Conservation (phyloP, 35 echinoderm and acorn worm genomes). For the Heliocidaris erythrogramma region DNA sequence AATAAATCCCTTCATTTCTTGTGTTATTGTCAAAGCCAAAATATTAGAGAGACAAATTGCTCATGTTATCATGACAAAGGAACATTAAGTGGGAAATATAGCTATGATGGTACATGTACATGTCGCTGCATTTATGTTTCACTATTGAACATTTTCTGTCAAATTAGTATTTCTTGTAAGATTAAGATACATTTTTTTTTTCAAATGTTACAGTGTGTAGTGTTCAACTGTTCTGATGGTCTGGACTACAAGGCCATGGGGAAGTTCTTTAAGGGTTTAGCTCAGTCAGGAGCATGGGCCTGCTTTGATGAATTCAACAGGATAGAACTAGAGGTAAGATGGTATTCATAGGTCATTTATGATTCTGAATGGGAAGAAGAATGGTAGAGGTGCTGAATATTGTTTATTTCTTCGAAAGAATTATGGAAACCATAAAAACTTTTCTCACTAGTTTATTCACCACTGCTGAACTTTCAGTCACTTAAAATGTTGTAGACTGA, state of each 20-base stretch:
- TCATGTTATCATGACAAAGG: no score
- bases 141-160: not conserved
- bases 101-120: no score
- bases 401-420: no score
- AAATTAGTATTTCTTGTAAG: not conserved
- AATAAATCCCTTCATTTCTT: no score
- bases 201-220: conserved; percentile 82
- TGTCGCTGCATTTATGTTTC: not conserved
- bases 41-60: no score
- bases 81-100: no score
- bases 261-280: conserved; percentile 95
- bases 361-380: not conserved
- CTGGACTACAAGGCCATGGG: conserved; percentile 99
- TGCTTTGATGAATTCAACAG: conserved; percentile 99
- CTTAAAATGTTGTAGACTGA: no score
- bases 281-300: conserved; percentile 94
- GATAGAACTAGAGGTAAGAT: conserved; percentile 91
- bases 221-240: conserved; percentile 99
- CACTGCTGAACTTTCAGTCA: no score
- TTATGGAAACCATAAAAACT: no score
- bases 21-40: no score
- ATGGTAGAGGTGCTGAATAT: no score
- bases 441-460: no score
- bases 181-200: not conserved
- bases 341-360: not conserved